Percentiles rank a stretch among this genome's conserved stretches.
phyloP scores from a whole-genome alignment of 2,113 vertebrate species.

The Tachysurus fulvidraco region DNA sequence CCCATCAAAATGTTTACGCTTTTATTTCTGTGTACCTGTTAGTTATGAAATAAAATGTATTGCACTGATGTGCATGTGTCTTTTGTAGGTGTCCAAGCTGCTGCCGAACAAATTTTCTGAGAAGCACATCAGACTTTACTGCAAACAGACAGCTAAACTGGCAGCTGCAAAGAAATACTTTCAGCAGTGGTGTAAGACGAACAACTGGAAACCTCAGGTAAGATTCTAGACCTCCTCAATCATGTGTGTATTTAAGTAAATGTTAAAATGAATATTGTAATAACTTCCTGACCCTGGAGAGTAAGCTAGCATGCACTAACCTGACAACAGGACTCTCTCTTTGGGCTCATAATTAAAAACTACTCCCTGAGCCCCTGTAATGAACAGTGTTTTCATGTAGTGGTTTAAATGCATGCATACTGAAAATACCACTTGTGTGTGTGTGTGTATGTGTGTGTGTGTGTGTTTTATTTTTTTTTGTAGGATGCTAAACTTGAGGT shows the following conservation, averaged over 20 bases:
- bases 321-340: background rate
- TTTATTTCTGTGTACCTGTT: too few relatives aligned
- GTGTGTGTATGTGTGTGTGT: background rate
- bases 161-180: constrained; percentile 82
- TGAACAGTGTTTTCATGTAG: background rate
- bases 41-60: too few relatives aligned
- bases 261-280: background rate
- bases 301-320: background rate
- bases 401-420: background rate
- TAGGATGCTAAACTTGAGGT: background rate
- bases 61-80: background rate
- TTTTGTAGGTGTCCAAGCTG: constrained; percentile 83
- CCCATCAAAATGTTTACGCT: too few relatives aligned
- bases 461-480: background rate
- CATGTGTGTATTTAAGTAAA: background rate
- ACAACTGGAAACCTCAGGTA: constrained; percentile 84
- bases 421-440: too few relatives aligned
- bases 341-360: background rate
- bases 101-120: constrained; percentile 87
- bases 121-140: constrained; percentile 87
- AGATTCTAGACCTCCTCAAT: background rate
- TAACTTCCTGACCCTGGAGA: background rate
- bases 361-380: background rate
- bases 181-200: constrained; percentile 84
- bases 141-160: constrained; percentile 78